These are phyloP conservation scores for Hypena proboscidalis DNA, from an alignment of 2,888 invertebrate genomes.

Conservation along the genomic window DNA sequence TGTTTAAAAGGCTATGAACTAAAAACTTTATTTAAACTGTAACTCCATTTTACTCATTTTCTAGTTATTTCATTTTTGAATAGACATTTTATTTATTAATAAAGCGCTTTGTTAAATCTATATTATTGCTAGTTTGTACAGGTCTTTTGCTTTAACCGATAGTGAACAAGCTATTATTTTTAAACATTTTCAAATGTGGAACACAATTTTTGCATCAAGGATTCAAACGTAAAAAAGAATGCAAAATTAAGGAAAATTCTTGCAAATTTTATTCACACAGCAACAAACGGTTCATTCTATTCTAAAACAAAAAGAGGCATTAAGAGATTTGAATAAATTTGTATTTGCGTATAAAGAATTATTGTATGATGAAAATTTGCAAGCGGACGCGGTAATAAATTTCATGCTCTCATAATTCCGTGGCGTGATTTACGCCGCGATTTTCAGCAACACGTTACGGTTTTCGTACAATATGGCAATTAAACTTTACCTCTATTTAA, in stretches of 20 bases:
- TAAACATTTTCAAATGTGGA: too few relatives aligned
- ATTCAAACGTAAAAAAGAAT: background rate
- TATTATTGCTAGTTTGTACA: too few relatives aligned
- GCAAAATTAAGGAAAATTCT: constrained; percentile 16
- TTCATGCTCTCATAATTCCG: constrained; percentile 76
- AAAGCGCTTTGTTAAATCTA: too few relatives aligned
- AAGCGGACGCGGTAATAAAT: constrained; percentile 78
- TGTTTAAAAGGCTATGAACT: constrained; percentile 27
- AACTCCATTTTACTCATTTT: too few relatives aligned
- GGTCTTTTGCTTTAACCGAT: too few relatives aligned
- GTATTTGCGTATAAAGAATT: constrained; percentile 65
- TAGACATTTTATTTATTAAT: too few relatives aligned
- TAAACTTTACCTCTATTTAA: constrained; percentile 51
- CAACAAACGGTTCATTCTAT: constrained; percentile 4
- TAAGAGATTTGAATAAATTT: constrained; percentile 58
- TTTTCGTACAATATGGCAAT: constrained; percentile 68
- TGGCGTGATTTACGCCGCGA: constrained; percentile 72
- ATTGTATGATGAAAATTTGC: constrained; percentile 74
- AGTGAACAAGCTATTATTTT: too few relatives aligned
- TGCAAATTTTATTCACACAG: constrained; percentile 17
- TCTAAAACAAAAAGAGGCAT: constrained; percentile 35
- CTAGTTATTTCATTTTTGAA: too few relatives aligned
- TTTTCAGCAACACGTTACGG: constrained; percentile 60
- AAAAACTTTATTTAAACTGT: too few relatives aligned
- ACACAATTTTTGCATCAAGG: too few relatives aligned